Evolutionary conservation across 2,113 vertebrate genomes (phyloP), one percentile per base, ranked within the genome.

Genomic region (Mesocricetus auratus): DNA sequence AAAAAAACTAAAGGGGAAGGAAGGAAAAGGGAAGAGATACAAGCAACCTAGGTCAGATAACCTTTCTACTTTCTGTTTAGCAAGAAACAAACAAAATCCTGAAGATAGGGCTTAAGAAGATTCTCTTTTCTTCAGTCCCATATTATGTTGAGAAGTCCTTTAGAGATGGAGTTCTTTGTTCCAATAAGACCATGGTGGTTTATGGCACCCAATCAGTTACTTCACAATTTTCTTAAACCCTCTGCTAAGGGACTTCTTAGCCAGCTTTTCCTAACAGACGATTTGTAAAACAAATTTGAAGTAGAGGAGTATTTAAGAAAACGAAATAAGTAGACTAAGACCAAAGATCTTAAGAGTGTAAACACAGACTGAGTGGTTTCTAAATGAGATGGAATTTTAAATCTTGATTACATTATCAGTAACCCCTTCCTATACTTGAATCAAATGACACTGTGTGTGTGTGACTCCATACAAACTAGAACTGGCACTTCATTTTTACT

Each of bases 221-320:
- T 77, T 36, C 8, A 74, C 5, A 74, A 79, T 24, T 56, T 24
- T 68, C 62, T 53, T 86, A 89, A 90, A 94, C 89, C 7, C 42
- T 95, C 47, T n/a, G 7, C 42, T 66, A 64, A 74, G 68, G 11
- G 21, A 64, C 2, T 22, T 86, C 68, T 88, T 68, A 66, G 42
- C 42, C 16, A 74, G 4, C 26, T 78, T 93, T 42, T 16, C 90
- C 42, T 39, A 90, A 19, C 0, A 92, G 29, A 24, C 75, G 24
- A n/a, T 78, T 90, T 90, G 36, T 62, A 19, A 45, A 81, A 16
- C 50, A 64, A 45, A 74, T 56, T 62, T 90, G 19, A 89, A 94
- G 29, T 83, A 86, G 75, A 94, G 86, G 77, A 29, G 1, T 10
- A 89, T 89, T 92, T 75, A n/a, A 94, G 82, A 92, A 85, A 95